Base-by-base conservation (phyloP, 2,888 invertebrate genomes). In the Phyllotreta striolata region DNA sequence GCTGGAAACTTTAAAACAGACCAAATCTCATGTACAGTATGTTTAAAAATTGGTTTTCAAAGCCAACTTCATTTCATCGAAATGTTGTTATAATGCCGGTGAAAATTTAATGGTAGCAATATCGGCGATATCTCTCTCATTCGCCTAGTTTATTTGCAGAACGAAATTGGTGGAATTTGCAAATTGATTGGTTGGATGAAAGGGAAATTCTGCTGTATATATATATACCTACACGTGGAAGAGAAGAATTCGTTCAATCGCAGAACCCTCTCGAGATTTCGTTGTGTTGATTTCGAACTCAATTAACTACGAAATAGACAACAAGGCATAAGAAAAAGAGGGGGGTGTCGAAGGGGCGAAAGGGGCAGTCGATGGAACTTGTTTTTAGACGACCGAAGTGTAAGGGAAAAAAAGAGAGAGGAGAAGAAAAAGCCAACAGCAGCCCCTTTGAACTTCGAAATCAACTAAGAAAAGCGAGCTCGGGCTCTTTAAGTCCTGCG, bases 401-500 rank as follows among this genome's bases (percentile, higher is more conserved):
- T 35, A 59, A 59, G 43, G 43, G 43, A 24, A 51, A 24, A 24
- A 24, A 24, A 4, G 24, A 24, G 24, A 1, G 24, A 24, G 24
- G 24, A 24, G 6, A 34, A 51, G 47, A 59, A 14, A 51, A 51
- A 59, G 12, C 5, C 13, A 52, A 44, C 12, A 39, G 44, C 52
- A 52, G 63, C 58, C 64, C 62, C 65, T 70, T 70, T 62, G 60
- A 60, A 60, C 60, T 60, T 34, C 38, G 52, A 76, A 76, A 73
- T 74, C 72, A 72, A 71, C 71, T 70, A 74, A 75, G 74, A 73
- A 72, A 73, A 71, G 74, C 72, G 74, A 74, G 75, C 77, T 75
- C 76, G 77, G 76, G 77, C 72, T 75, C 76, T 73, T 77, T 77
- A 76, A 75, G 74, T 73, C 24, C 75, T 74, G 71, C 73, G 75